These are phyloP conservation scores for Syritta pipiens DNA, from an alignment of 2,888 invertebrate genomes.

Conservation along the genomic window DNA sequence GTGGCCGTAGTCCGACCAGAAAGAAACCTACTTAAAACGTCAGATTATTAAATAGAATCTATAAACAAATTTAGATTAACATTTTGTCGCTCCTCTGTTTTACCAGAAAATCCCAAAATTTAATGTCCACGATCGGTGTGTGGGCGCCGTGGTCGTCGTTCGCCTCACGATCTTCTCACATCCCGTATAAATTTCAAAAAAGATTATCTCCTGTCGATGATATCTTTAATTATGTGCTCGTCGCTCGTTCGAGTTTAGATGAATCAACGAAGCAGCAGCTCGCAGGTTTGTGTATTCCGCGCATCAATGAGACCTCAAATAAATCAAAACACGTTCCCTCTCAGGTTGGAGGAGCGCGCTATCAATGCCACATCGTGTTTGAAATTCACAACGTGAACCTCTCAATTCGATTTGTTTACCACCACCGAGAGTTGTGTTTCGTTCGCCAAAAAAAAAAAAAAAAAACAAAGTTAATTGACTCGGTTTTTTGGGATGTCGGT, in stretches of 20 bases:
- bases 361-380: constrained; percentile 19
- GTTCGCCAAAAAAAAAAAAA: constrained; percentile 25
- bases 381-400: constrained; percentile 26
- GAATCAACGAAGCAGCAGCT: too few relatives aligned
- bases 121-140: constrained; percentile 11
- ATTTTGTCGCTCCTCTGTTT: neutral
- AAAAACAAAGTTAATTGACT: constrained; percentile 46
- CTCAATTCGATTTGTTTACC: constrained; percentile 35
- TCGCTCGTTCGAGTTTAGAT: constrained; percentile 23
- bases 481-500: constrained; percentile 4
- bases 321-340: constrained; percentile 25
- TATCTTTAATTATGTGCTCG: constrained; percentile 39
- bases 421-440: neutral
- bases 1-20: constrained; percentile 1
- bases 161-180: constrained; percentile 51
- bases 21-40: constrained; percentile 34
- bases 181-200: constrained; percentile 50
- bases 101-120: constrained; percentile 32
- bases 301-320: constrained; percentile 4
- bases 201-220: constrained; percentile 42
- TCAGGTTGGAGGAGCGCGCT: neutral
- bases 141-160: constrained; percentile 18
- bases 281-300: too few relatives aligned
- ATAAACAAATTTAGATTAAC: constrained; percentile 12
- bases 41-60: constrained; percentile 32